These are phyloP conservation scores for Drosophila pseudotalamancana DNA, from an alignment of 2,888 invertebrate genomes.

Conservation along the genomic window DNA sequence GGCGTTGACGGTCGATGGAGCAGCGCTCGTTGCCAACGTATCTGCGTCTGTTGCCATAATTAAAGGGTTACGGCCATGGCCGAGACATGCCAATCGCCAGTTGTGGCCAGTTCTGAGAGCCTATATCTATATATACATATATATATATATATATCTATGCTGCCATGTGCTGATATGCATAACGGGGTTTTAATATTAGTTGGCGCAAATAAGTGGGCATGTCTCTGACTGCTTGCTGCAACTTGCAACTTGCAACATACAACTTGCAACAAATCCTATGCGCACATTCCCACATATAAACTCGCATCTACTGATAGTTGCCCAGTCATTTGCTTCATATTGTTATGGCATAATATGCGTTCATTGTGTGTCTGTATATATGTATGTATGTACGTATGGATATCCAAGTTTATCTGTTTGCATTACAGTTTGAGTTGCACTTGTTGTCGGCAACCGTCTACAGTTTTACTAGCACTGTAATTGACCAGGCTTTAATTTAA, in stretches of 20 bases:
- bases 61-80: constrained; percentile 76
- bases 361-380: constrained; percentile 10
- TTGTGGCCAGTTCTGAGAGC: constrained; percentile 27
- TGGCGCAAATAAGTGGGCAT: constrained; percentile 72
- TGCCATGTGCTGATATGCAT: constrained; percentile 72
- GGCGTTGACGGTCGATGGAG: constrained; percentile 70
- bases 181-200: constrained; percentile 79
- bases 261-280: constrained; percentile 30
- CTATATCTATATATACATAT: constrained; percentile 24
- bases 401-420: not conserved
- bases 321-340: constrained; percentile 67
- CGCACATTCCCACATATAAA: constrained; percentile 28
- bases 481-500: constrained; percentile 38
- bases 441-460: constrained; percentile 4
- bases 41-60: constrained; percentile 66
- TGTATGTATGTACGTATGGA: not conserved
- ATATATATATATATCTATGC: not conserved
- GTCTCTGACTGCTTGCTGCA: constrained; percentile 39
- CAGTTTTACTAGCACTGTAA: constrained; percentile 44
- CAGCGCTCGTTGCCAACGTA: constrained; percentile 39
- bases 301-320: constrained; percentile 10
- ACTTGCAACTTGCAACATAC: not conserved
- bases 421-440: constrained; percentile 35
- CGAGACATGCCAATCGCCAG: constrained; percentile 62
- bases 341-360: constrained; percentile 67